Conservation (phyloP, 2,888 invertebrate species). For the Helleia helle region DNA sequence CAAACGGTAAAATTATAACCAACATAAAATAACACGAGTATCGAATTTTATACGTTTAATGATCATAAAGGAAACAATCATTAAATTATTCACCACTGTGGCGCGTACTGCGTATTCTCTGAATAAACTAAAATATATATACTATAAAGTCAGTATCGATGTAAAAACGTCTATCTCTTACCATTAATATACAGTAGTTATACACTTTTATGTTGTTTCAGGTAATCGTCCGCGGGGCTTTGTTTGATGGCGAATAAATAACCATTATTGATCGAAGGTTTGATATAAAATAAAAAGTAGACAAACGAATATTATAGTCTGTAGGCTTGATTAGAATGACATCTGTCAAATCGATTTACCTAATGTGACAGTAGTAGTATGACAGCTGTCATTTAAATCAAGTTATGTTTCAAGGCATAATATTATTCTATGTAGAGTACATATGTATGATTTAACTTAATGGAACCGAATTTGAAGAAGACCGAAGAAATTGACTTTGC, state of each 20-base stretch:
- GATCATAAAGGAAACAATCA: background rate
- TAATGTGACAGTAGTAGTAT: no score
- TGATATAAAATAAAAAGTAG: background rate
- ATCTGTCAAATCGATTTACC: no score
- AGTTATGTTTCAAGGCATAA: no score
- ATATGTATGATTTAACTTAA: no score
- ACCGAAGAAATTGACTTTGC: no score
- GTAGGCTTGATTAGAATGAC: no score
- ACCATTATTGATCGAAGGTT: background rate
- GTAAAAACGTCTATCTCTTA: background rate
- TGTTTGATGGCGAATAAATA: background rate
- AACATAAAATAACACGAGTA: no score
- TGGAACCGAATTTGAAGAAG: no score
- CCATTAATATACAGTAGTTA: background rate
- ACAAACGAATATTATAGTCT: no score
- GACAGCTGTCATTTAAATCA: no score
- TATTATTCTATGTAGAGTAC: no score
- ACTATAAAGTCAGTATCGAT: background rate
- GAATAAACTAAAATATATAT: background rate
- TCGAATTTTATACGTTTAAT: background rate
- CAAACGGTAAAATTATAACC: no score
- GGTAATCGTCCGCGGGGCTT: background rate
- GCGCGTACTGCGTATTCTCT: background rate
- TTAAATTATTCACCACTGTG: background rate
- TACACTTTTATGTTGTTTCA: background rate